A percentile compares a stretch with the other conserved stretches of the same genome.
phyloP scores from a whole-genome alignment of 1,140 invertebrate species.

The Venturia canescens region DNA sequence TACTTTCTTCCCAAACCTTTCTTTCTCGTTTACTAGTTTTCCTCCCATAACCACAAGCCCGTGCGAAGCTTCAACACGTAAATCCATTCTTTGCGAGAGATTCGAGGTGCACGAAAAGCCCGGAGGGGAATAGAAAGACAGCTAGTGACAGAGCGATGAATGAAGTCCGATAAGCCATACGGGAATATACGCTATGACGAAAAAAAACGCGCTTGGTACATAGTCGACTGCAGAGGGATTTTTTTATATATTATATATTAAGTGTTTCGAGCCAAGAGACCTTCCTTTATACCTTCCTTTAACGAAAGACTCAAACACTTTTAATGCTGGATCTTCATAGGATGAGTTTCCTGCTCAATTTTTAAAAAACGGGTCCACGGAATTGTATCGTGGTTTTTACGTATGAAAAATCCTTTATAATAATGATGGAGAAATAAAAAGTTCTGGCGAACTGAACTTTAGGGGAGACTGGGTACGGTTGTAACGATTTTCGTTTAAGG shows the following conservation, averaged over 20 bases:
- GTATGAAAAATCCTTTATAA: too few relatives aligned
- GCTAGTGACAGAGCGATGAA: constrained; percentile 17
- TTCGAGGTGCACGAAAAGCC: constrained; percentile 11
- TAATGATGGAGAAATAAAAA: too few relatives aligned
- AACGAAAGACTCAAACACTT: too few relatives aligned
- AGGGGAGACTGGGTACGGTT: too few relatives aligned
- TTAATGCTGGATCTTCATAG: too few relatives aligned
- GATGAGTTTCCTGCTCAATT: too few relatives aligned
- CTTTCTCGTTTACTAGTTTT: not conserved
- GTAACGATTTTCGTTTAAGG: too few relatives aligned
- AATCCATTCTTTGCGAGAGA: constrained; percentile 36
- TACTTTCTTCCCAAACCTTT: not conserved
- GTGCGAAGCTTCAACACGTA: constrained; percentile 34
- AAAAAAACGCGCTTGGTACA: not conserved
- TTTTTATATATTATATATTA: not conserved
- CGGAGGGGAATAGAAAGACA: not conserved
- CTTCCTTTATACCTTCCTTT: not conserved
- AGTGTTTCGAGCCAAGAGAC: not conserved
- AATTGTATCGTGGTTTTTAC: too few relatives aligned
- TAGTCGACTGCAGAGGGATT: not conserved
- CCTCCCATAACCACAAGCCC: not conserved
- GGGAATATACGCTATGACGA: constrained; percentile 25
- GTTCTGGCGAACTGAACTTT: too few relatives aligned
- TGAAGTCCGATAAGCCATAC: constrained; percentile 35
- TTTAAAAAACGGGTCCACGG: too few relatives aligned